A percentile compares a stretch with the other conserved stretches of the same genome.
Evolutionary conservation across 2,888 invertebrate genomes (phyloP).

Genomic region (Drosophila pullipes): DNA sequence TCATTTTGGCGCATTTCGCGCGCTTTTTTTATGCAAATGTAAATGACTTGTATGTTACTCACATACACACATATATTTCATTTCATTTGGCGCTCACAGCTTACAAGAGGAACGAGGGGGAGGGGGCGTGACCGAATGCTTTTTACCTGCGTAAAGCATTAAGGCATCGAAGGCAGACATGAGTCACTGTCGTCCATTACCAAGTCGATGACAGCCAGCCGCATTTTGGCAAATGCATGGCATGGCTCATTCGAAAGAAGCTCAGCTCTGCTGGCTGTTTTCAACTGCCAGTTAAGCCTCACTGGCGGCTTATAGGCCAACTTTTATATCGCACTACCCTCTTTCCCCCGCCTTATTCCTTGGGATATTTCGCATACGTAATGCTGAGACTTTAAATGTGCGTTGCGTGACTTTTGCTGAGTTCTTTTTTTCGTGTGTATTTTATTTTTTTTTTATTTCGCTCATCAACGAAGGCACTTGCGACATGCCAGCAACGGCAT

Average conservation of each 20-base stretch:
- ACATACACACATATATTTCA: constrained; percentile 38
- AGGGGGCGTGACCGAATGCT: constrained; percentile 8
- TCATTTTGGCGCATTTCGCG: constrained; percentile 43
- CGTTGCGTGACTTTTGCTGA: constrained; percentile 68
- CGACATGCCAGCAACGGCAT: constrained; percentile 51
- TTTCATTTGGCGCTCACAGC: constrained; percentile 45
- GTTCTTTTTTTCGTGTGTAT: constrained; percentile 10
- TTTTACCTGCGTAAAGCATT: constrained; percentile 18
- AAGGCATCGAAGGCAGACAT: constrained; percentile 28
- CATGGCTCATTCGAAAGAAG: constrained; percentile 30
- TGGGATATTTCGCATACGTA: not conserved
- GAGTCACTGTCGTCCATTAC: not conserved
- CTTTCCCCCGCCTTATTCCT: not conserved
- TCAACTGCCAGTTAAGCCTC: constrained; percentile 30
- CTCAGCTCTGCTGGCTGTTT: constrained; percentile 20
- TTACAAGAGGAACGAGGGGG: constrained; percentile 2
- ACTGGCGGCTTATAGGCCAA: constrained; percentile 43
- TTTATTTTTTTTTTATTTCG: constrained; percentile 30
- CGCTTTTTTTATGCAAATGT: constrained; percentile 61
- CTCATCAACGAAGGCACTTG: constrained; percentile 66
- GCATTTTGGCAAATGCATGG: constrained; percentile 5
- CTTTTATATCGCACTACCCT: constrained; percentile 1
- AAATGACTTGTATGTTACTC: constrained; percentile 51
- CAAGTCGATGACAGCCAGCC: constrained; percentile 42
- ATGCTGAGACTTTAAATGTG: constrained; percentile 57